Percentiles rank a stretch among this genome's conserved stretches.
Evolutionary conservation across 2,888 invertebrate genomes (phyloP).

Genomic region (Drosophila kanekoi): DNA sequence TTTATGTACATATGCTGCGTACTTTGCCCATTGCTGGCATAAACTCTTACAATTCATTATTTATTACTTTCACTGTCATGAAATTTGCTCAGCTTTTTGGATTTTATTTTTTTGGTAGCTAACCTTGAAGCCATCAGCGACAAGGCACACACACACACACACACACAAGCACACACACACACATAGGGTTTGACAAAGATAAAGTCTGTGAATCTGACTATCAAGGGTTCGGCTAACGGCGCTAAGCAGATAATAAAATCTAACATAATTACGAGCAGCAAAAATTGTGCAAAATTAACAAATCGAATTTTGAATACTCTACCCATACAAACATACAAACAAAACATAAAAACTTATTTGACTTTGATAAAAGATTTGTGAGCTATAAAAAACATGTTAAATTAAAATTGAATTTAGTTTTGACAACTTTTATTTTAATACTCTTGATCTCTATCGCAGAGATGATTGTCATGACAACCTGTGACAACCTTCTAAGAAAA

Average conservation of each 20-base stretch:
- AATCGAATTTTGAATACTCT: constrained; percentile 1
- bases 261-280: constrained; percentile 51
- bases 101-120: constrained; percentile 39
- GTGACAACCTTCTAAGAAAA: too few relatives aligned
- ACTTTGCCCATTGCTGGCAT: constrained; percentile 65
- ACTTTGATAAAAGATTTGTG: too few relatives aligned
- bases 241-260: constrained; percentile 55
- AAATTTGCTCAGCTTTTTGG: constrained; percentile 68
- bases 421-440: too few relatives aligned
- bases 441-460: too few relatives aligned
- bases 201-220: constrained; percentile 37
- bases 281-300: not conserved
- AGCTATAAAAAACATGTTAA: too few relatives aligned
- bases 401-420: too few relatives aligned
- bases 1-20: constrained; percentile 56
- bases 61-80: constrained; percentile 75
- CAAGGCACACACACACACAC: constrained; percentile 10
- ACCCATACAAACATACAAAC: too few relatives aligned
- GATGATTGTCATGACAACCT: too few relatives aligned
- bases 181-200: constrained; percentile 15
- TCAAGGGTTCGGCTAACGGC: constrained; percentile 60
- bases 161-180: not conserved
- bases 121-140: constrained; percentile 67
- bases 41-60: constrained; percentile 75
- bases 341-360: too few relatives aligned